Percentiles rank a stretch among this genome's conserved stretches.
Evolutionary conservation across 2,888 invertebrate species (phyloP).

Genomic region (Vanessa cardui): DNA sequence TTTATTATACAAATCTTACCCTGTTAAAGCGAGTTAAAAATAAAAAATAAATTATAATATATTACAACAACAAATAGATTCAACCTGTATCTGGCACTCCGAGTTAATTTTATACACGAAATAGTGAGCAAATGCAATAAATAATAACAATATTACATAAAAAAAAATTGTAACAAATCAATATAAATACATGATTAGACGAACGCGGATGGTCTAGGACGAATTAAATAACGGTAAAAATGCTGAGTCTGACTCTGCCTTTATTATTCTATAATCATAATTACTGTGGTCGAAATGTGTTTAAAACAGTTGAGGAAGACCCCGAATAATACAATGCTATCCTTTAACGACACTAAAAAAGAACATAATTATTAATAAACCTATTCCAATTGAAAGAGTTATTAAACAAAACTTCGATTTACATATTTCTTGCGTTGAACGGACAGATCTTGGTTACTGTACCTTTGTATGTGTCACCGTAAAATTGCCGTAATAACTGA

Average conservation of each 20-base stretch:
- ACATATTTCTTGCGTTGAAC: too few species aligned
- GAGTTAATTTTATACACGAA: slow-evolving; percentile 12
- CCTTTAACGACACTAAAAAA: too few species aligned
- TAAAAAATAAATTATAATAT: slow-evolving; percentile 24
- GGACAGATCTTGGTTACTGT: too few species aligned
- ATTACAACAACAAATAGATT: slow-evolving; percentile 30
- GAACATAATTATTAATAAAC: too few species aligned
- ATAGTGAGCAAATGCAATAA: slow-evolving; percentile 28
- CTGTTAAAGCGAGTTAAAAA: slow-evolving; percentile 34
- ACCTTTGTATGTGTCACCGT: too few species aligned
- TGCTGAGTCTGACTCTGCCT: too few species aligned
- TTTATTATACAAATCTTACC: slow-evolving; percentile 28
- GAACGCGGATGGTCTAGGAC: too few species aligned
- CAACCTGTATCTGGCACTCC: slow-evolving; percentile 25
- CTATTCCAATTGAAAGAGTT: too few species aligned
- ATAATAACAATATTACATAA: slow-evolving; percentile 5
- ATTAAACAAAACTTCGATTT: too few species aligned
- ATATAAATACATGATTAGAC: not conserved
- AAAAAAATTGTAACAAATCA: slow-evolving; percentile 3
- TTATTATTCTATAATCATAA: not conserved
- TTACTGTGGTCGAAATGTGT: not conserved
- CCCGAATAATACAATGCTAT: too few species aligned
- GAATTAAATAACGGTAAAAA: not conserved
- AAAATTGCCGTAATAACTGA: too few species aligned
- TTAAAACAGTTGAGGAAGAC: too few species aligned